Conservation (phyloP, 1,140 invertebrate genomes). For the Plodia interpunctella region DNA sequence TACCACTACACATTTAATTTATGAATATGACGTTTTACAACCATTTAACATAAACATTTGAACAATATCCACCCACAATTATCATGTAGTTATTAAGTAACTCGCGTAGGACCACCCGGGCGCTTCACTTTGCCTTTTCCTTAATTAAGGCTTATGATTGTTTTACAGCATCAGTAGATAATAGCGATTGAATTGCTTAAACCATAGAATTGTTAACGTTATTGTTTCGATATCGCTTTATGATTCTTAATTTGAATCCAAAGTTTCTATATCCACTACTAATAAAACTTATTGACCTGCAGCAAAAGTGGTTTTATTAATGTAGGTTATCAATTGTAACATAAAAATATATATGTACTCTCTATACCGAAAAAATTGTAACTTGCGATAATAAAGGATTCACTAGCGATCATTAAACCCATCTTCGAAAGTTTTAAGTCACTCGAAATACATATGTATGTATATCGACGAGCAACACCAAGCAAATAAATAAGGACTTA, state of each 20-base stretch:
- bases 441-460: not conserved
- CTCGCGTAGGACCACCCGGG: constrained; percentile 34
- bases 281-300: not conserved
- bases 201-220: constrained; percentile 26
- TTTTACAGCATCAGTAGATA: constrained; percentile 26
- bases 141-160: constrained; percentile 49
- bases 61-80: no score
- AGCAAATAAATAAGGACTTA: constrained; percentile 35
- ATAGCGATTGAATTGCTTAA: not conserved
- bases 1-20: constrained; percentile 22
- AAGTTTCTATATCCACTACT: constrained; percentile 6
- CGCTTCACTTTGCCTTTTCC: constrained; percentile 27
- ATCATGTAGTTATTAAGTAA: no score
- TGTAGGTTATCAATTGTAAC: constrained; percentile 1
- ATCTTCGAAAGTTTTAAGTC: not conserved
- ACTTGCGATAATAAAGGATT: constrained; percentile 3
- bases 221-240: constrained; percentile 46
- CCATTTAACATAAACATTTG: not conserved
- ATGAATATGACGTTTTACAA: constrained; percentile 26
- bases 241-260: constrained; percentile 43
- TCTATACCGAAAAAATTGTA: not conserved
- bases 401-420: not conserved
- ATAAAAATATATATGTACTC: constrained; percentile 2
- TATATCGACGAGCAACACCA: constrained; percentile 11
- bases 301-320: constrained; percentile 10